Conservation (phyloP, 1,140 invertebrate genomes). For the Rhynchophorus ferrugineus region DNA sequence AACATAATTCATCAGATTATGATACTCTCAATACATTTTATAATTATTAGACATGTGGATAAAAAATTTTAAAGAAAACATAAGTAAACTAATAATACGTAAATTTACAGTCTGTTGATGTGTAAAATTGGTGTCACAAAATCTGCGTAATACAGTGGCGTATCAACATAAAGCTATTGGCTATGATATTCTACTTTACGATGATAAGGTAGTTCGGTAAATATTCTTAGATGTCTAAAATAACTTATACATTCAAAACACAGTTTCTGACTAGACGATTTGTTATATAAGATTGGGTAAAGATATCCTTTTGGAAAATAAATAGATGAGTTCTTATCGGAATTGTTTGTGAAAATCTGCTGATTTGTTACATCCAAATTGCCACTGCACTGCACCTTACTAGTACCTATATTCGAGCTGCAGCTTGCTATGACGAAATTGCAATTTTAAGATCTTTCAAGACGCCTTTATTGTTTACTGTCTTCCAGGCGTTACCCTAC, state of each 20-base stretch:
- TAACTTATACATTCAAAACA: neutral
- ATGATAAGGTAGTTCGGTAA: too few relatives aligned
- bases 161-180: too few relatives aligned
- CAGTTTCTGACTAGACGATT: neutral
- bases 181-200: too few relatives aligned
- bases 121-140: too few relatives aligned
- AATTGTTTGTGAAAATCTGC: neutral
- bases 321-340: slow-evolving; percentile 5
- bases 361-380: slow-evolving; percentile 9
- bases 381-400: slow-evolving; percentile 17
- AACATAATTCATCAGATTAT: too few relatives aligned
- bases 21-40: too few relatives aligned
- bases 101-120: too few relatives aligned
- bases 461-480: slow-evolving; percentile 33
- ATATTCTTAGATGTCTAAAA: too few relatives aligned
- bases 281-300: neutral
- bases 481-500: slow-evolving; percentile 21
- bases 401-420: slow-evolving; percentile 17
- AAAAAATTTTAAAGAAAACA: too few relatives aligned
- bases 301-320: slow-evolving; percentile 3
- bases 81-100: too few relatives aligned
- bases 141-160: too few relatives aligned
- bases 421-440: slow-evolving; percentile 22
- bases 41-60: too few relatives aligned
- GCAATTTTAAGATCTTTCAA: slow-evolving; percentile 30